Evolutionary conservation across 2,797 vertebrate species (phyloP), one percentile per base, ranked within the genome.

Genomic region (Phoxinus dragarum): DNA sequence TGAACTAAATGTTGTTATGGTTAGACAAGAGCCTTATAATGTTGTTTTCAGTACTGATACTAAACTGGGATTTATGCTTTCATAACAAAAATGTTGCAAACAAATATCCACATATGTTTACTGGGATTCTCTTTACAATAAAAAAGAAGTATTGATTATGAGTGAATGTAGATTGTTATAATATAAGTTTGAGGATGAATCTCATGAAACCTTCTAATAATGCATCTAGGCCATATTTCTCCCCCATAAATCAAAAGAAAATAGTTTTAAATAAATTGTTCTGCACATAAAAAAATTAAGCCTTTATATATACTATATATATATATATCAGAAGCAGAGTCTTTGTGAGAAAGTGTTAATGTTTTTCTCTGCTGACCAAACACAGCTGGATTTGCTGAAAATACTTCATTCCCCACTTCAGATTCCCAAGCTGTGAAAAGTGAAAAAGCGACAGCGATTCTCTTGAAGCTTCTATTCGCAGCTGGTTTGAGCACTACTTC

Each of bases 401-500:
- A 77, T 67, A 66, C 44, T 80, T 49, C 27, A 80, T 81, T 69
- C 66, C 66, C 47, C 82, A 56, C 82, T 69, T 79, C 27, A 34
- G 21, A 69, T 77, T 71, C 47, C 27, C 52, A 84, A 79, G 40
- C 76, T 59, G 52, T 79, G 67, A 85, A 79, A 79, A 80, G 52
- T 72, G 54, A 78, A 71, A 77, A 59, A 80, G 52, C 27, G 5
- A 61, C 27, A 72, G 67, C 6, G 27, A n/a, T 23, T 34, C 66
- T 64, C 66, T 84, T 16, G 12, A 84, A 54, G 47, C 74, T 73
- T 72, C 14, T 72, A 72, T 54, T 69, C 66, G 6, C 75, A 72
- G 75, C 67, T 52, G 77, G 9, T 80, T 85, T 73, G 52, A 72
- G 68, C 68, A 12, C 54, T 23, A 36, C 66, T 76, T 71, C 66